phyloP scores from a whole-genome alignment of 2,888 invertebrate genomes.

The Rhogogaster chlorosoma region DNA sequence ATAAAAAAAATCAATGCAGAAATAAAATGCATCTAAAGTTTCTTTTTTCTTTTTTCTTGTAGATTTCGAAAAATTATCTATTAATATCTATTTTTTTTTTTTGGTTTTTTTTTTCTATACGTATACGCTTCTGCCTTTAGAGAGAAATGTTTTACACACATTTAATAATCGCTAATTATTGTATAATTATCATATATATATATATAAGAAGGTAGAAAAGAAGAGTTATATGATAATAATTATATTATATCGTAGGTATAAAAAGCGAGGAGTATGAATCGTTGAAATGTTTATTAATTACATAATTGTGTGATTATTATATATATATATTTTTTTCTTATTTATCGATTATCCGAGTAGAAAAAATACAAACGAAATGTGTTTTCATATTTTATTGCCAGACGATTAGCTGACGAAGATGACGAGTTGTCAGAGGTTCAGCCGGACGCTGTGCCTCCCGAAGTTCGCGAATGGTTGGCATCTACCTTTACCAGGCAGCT shows the following conservation, averaged over 20 bases:
- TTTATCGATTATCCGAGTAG: too few species aligned
- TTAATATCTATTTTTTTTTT: too few species aligned
- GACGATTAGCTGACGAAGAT: constrained; percentile 93
- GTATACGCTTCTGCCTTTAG: too few species aligned
- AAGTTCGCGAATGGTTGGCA: constrained; percentile 97
- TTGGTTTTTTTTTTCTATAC: too few species aligned
- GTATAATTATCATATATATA: too few species aligned
- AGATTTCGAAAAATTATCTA: too few species aligned
- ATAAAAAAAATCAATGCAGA: neutral
- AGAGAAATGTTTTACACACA: too few species aligned
- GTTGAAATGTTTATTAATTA: too few species aligned
- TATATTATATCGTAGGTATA: neutral
- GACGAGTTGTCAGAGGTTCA: constrained; percentile 98
- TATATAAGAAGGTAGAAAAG: neutral
- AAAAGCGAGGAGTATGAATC: too few species aligned
- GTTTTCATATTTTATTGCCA: constrained; percentile 74
- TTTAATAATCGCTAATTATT: neutral
- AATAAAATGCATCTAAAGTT: neutral
- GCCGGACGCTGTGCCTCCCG: constrained; percentile 97
- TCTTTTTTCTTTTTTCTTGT: too few species aligned
- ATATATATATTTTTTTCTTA: too few species aligned
- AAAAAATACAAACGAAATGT: neutral
- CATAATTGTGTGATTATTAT: neutral
- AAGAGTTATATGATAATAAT: neutral
- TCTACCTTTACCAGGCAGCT: constrained; percentile 96